Conservation (phyloP, 1,140 invertebrate species). For the Trichogramma pretiosum region DNA sequence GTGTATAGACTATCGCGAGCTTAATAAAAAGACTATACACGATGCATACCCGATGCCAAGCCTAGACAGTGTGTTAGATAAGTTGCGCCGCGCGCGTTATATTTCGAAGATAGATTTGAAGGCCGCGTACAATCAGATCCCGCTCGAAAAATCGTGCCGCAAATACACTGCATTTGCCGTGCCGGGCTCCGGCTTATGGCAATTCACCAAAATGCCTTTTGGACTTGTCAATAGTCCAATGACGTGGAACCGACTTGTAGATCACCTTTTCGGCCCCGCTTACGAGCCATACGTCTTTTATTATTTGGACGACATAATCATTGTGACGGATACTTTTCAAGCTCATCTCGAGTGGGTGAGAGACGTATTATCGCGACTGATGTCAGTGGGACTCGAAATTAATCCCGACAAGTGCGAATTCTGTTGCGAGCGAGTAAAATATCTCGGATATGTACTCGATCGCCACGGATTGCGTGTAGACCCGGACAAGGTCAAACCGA, state of each 20-base stretch:
- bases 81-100: background rate
- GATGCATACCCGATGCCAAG: background rate
- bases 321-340: background rate
- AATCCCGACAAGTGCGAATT: background rate
- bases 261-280: background rate
- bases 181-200: background rate
- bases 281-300: background rate
- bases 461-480: background rate
- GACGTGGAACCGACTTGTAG: background rate
- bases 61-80: background rate
- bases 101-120: background rate
- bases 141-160: background rate
- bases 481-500: background rate
- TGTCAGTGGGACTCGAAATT: too few relatives aligned
- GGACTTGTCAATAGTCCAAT: background rate
- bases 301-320: background rate
- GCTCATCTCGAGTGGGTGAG: background rate
- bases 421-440: background rate
- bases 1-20: background rate
- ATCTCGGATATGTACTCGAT: background rate
- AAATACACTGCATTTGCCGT: constrained; percentile 1
- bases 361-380: too few relatives aligned
- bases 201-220: background rate
- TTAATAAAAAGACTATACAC: background rate
- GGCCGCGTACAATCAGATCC: background rate